These are phyloP conservation scores for Aselliscus stoliczkanus DNA, from an alignment of 2,797 vertebrate genomes.

Conservation along the genomic window DNA sequence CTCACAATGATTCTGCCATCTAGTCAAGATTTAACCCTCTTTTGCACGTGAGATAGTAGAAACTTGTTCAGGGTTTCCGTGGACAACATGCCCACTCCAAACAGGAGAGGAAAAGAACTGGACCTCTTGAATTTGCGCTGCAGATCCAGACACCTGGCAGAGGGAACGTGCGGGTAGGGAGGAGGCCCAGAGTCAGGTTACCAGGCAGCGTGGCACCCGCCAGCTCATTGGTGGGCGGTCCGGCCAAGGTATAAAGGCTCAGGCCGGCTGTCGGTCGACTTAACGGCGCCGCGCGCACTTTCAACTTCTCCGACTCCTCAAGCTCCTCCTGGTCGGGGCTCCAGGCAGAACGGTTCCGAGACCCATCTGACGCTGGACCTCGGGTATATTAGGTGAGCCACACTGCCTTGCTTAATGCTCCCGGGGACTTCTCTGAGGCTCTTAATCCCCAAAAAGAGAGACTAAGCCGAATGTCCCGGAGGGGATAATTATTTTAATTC, in stretches of 20 bases:
- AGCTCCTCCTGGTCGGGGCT: neutral
- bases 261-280: neutral
- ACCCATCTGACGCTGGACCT: neutral
- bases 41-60: neutral
- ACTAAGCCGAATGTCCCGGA: neutral
- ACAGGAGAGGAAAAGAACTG: neutral
- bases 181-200: constrained; percentile 32
- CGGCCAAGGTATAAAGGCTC: constrained; percentile 45
- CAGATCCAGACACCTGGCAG: constrained; percentile 52
- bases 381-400: neutral
- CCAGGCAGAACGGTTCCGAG: neutral
- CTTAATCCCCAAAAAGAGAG: neutral
- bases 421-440: neutral
- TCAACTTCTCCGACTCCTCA: neutral
- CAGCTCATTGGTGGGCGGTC: neutral
- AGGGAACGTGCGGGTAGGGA: neutral
- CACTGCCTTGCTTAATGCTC: neutral
- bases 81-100: neutral
- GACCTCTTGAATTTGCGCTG: neutral
- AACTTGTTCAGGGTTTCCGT: neutral
- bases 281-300: neutral
- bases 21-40: neutral
- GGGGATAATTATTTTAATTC: neutral
- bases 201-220: neutral
- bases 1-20: neutral